Conservation (phyloP, 2,797 vertebrate species). For the Telmatherina bonti region DNA sequence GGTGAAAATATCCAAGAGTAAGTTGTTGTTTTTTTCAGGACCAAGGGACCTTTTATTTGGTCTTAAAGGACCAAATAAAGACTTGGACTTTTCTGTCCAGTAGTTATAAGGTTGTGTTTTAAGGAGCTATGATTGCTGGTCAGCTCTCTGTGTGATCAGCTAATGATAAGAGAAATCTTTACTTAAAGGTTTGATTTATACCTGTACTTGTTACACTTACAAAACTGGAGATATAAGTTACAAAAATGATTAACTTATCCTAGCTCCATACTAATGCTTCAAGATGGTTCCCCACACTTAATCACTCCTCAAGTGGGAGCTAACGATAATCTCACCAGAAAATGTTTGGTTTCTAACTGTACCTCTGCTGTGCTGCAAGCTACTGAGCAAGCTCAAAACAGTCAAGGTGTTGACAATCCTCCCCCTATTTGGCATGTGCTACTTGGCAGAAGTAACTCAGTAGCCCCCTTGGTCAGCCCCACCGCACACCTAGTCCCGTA, state of each 20-base stretch:
- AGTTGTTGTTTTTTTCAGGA: too few species aligned
- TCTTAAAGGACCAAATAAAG: too few species aligned
- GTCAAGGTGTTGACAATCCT: conserved; percentile 56
- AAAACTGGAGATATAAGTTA: not conserved
- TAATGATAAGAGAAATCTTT: not conserved
- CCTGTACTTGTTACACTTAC: not conserved
- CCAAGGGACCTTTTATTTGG: too few species aligned
- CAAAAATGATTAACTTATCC: too few species aligned
- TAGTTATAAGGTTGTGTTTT: too few species aligned
- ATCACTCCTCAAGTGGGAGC: conserved; percentile 2
- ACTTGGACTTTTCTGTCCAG: too few species aligned
- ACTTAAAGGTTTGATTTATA: not conserved
- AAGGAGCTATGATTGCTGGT: too few species aligned
- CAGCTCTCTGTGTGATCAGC: too few species aligned
- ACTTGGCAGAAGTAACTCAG: conserved; percentile 43
- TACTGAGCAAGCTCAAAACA: conserved; percentile 21
- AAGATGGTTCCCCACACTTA: conserved; percentile 16
- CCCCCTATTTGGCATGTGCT: conserved; percentile 39
- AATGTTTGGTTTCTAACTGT: conserved; percentile 37
- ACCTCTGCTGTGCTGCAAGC: conserved; percentile 14
- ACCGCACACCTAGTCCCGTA: conserved; percentile 54
- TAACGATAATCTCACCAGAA: conserved; percentile 31
- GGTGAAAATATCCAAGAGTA: too few species aligned
- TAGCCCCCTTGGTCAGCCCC: conserved; percentile 17
- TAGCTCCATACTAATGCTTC: not conserved